Evolutionary conservation across 2,888 invertebrate genomes (phyloP).

Genomic region (Caenorhabditis afra): DNA sequence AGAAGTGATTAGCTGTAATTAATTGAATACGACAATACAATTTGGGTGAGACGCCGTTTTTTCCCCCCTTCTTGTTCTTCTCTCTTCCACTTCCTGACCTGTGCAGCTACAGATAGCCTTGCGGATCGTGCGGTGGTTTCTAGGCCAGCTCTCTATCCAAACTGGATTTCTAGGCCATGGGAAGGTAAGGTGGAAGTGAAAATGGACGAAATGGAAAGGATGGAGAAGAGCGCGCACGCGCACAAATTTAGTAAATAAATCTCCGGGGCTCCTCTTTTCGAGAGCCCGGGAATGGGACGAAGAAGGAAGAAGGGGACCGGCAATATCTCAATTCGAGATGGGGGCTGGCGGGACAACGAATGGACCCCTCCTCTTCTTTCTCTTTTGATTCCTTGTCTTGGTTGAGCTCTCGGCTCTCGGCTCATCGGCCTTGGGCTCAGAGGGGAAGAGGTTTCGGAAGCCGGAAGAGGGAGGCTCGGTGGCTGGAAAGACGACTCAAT

Average conservation of each 20-base stretch:
- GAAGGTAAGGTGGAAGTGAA: too few species aligned
- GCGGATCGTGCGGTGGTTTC: too few species aligned
- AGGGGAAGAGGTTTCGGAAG: too few species aligned
- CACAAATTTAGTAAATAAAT: too few species aligned
- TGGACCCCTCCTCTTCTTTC: background rate
- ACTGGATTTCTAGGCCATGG: too few species aligned
- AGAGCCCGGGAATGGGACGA: background rate
- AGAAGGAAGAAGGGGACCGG: background rate
- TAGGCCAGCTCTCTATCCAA: too few species aligned
- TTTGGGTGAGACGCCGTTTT: background rate
- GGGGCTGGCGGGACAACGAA: background rate
- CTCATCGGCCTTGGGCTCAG: too few species aligned
- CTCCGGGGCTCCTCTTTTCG: too few species aligned
- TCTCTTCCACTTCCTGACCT: background rate
- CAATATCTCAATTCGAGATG: constrained; percentile 8
- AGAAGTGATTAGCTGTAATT: constrained; percentile 17
- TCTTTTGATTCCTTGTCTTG: background rate
- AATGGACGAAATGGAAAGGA: too few species aligned
- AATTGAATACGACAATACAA: constrained; percentile 14
- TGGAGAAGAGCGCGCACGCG: too few species aligned
- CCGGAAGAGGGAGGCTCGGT: background rate
- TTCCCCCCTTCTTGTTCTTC: background rate
- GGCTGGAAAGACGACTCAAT: background rate
- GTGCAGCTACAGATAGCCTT: too few species aligned
- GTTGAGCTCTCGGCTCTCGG: background rate